Base-by-base conservation (phyloP, 2,797 vertebrate species). In the Tenualosa ilisha region DNA sequence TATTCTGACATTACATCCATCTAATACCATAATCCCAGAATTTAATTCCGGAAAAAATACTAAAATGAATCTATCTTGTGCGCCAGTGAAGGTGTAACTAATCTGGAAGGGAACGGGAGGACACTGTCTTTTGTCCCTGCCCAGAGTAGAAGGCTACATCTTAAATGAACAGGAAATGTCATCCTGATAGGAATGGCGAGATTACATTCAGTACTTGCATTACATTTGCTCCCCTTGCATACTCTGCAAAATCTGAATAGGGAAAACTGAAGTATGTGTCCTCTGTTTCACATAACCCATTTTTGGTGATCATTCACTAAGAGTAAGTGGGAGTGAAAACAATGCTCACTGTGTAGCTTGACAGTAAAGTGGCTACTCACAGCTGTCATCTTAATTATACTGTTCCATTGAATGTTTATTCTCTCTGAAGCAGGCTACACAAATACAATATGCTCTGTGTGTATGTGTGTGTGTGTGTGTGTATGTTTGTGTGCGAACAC, bases 311-410 rank as follows among this genome's bases (percentile, higher is more conserved):
- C 65, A 72, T 72, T 37, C 65, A 72, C 65, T 43, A 51, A 6
- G 22, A 84, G 68, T 81, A 49, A 59, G 37, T 61, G 82, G 40
- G 65, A 40, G 65, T 72, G 65, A 40, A 72, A 72, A 72, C 65
- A 72, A 72, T 72, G 65, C 65, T 72, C 12, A 37, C 65, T 72
- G 6, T 15, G 9, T 68, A 68, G 26, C 63, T 31, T 13, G 7
- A 13, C 12, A 26, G 63, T 26, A 26, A 68, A 26, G 63, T 65
- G 61, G 22, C n/a, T 11, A 9, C 24, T 26, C 26, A 68, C 63
- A 68, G n/a, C 26, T 31, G 63, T 68, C 63, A 68, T 68, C 63
- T 26, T 68, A 68, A 68, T 68, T 26, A 68, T 26, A 68, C 31
- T 68, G 63, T 68, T 68, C 11, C 63, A 31, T 68, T 31, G 9